phyloP scores from a whole-genome alignment of 2,797 vertebrate species.

The Microcaecilia unicolor region DNA sequence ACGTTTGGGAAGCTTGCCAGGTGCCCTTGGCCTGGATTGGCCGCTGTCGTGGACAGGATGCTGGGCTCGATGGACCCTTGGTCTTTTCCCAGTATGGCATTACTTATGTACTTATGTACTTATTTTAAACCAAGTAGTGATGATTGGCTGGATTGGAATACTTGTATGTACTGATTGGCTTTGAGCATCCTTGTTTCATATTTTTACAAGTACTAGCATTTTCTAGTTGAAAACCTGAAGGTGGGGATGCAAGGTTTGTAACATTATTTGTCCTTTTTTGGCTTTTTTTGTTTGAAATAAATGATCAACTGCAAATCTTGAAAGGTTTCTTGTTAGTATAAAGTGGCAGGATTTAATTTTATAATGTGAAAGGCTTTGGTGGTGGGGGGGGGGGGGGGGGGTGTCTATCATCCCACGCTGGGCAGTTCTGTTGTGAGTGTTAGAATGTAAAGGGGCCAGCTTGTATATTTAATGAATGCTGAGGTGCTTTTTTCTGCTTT shows the following conservation, averaged over 20 bases:
- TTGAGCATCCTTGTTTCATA: slow-evolving; percentile 34
- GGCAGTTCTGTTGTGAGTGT: not conserved
- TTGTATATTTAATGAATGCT: slow-evolving; percentile 5
- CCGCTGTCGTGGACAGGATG: no score
- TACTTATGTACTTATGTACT: no score
- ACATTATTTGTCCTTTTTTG: slow-evolving; percentile 11
- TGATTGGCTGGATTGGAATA: slow-evolving; percentile 48
- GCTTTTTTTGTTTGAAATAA: slow-evolving; percentile 29
- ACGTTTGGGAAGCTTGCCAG: no score
- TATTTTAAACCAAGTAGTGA: no score
- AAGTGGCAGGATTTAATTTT: no score
- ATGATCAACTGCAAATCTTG: not conserved
- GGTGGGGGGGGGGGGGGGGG: no score
- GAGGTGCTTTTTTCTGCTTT: not conserved
- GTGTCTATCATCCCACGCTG: slow-evolving; percentile 16
- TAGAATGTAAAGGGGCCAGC: not conserved
- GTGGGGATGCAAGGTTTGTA: slow-evolving; percentile 69
- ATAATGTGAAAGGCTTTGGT: not conserved
- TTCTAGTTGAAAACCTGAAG: slow-evolving; percentile 49
- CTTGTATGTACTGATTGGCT: slow-evolving; percentile 44
- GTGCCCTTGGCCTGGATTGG: no score
- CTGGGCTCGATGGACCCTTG: no score
- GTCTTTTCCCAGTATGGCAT: no score
- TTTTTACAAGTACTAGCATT: slow-evolving; percentile 41
- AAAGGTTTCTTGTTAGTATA: no score